Conservation (phyloP, 2,888 invertebrate species). For the Alviniconcha strummeri region DNA sequence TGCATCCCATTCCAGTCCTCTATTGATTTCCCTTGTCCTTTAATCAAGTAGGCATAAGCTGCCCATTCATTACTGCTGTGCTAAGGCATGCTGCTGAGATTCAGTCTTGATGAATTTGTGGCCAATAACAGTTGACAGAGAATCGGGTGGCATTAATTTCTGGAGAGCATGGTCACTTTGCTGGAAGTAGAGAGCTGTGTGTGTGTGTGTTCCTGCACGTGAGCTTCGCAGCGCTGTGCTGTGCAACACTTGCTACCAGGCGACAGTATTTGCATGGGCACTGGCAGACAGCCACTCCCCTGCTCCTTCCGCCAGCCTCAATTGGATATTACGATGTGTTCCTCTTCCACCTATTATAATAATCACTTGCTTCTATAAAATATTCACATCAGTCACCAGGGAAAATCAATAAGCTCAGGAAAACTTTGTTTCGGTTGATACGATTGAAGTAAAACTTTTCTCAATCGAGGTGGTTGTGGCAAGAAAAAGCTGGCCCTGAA, state of each 20-base stretch:
- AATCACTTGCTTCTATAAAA: conserved; percentile 45
- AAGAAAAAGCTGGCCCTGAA: neutral
- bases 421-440: conserved; percentile 30
- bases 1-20: too few relatives aligned
- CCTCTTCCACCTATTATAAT: conserved; percentile 42
- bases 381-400: conserved; percentile 41
- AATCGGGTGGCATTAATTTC: too few relatives aligned
- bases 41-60: too few relatives aligned
- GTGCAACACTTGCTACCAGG: conserved; percentile 2
- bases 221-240: neutral
- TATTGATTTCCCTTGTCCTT: too few relatives aligned
- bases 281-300: conserved; percentile 13
- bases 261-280: conserved; percentile 21
- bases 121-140: too few relatives aligned
- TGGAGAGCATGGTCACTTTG: neutral
- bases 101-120: too few relatives aligned
- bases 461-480: neutral
- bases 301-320: conserved; percentile 20
- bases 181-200: neutral
- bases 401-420: conserved; percentile 38
- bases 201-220: neutral
- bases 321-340: conserved; percentile 44
- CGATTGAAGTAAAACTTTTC: conserved; percentile 1
- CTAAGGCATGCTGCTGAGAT: too few relatives aligned
- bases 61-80: too few relatives aligned